These are phyloP conservation scores for Gastracanthus pulcherrimus DNA, from an alignment of 2,888 invertebrate genomes.

Conservation along the genomic window DNA sequence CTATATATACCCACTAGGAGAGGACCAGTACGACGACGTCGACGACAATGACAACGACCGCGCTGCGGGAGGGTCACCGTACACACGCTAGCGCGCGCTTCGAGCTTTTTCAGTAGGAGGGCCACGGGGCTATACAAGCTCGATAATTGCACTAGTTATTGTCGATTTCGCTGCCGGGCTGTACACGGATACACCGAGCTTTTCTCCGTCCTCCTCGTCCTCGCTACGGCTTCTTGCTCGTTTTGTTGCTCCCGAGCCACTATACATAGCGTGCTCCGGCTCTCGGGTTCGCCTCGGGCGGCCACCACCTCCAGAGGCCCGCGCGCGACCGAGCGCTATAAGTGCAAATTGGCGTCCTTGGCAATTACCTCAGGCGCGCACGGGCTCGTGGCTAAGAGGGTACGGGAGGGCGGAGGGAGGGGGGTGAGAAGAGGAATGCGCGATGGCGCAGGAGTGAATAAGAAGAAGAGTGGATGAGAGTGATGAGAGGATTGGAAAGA, in stretches of 20 bases:
- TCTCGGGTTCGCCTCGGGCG: conserved; percentile 7
- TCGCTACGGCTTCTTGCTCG: conserved; percentile 34
- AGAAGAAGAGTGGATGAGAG: too few species aligned
- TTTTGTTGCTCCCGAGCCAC: background rate
- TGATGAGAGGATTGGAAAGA: background rate
- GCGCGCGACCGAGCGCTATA: conserved; percentile 37
- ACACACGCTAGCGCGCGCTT: background rate
- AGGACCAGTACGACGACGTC: too few species aligned
- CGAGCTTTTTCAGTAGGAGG: background rate
- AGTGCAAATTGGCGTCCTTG: conserved; percentile 53
- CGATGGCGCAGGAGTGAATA: background rate
- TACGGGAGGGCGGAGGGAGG: background rate
- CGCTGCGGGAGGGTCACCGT: too few species aligned
- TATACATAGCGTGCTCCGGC: background rate
- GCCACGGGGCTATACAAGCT: too few species aligned
- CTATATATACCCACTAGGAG: too few species aligned
- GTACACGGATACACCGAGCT: background rate
- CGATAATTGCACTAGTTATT: conserved; percentile 52
- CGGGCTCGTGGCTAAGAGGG: background rate
- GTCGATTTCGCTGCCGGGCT: conserved; percentile 23
- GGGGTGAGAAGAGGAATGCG: background rate
- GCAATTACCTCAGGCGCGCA: conserved; percentile 45
- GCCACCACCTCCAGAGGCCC: conserved; percentile 5
- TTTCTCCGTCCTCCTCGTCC: background rate
- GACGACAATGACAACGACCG: too few species aligned